These are phyloP conservation scores for Corydoras maculifer DNA, from an alignment of 2,113 vertebrate genomes.

Conservation along the genomic window DNA sequence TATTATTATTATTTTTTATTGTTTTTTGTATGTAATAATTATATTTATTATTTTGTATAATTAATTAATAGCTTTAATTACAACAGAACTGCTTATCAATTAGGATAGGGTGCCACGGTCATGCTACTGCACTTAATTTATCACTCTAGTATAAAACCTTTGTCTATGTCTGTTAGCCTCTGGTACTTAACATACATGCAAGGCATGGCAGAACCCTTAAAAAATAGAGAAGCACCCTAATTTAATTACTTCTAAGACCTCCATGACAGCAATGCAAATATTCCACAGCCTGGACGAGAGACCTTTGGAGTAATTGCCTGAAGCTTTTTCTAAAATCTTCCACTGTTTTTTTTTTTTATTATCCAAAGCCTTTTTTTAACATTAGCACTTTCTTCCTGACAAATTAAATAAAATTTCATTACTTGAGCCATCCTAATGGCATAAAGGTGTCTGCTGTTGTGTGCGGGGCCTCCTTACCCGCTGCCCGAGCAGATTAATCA, in stretches of 20 bases:
- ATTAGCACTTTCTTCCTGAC: conserved; percentile 98
- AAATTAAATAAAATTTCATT: conserved; percentile 99
- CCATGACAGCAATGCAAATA: conserved; percentile 96
- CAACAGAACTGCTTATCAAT: conserved; percentile 33
- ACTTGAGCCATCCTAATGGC: conserved; percentile 93
- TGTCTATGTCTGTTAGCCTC: conserved; percentile 57
- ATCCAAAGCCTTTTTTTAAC: conserved; percentile 96
- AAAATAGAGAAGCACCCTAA: conserved; percentile 78
- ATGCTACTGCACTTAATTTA: conserved; percentile 54
- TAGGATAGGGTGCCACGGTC: conserved; percentile 40
- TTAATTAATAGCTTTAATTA: neutral
- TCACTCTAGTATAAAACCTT: conserved; percentile 59
- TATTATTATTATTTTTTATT: neutral
- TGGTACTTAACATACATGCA: conserved; percentile 43
- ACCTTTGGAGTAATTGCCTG: conserved; percentile 96
- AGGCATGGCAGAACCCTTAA: conserved; percentile 49
- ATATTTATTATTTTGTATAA: neutral
- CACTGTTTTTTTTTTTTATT: conserved; percentile 67
- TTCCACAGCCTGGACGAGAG: conserved; percentile 83
- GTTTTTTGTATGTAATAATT: neutral
- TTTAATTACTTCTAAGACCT: conserved; percentile 89
- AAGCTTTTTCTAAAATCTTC: conserved; percentile 88
- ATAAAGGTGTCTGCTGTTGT: conserved; percentile 79
- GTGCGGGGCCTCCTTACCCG: conserved; percentile 66
- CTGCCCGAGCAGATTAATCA: conserved; percentile 70